These are phyloP conservation scores for Gavia stellata DNA, from an alignment of 2,113 vertebrate genomes.

Conservation along the genomic window DNA sequence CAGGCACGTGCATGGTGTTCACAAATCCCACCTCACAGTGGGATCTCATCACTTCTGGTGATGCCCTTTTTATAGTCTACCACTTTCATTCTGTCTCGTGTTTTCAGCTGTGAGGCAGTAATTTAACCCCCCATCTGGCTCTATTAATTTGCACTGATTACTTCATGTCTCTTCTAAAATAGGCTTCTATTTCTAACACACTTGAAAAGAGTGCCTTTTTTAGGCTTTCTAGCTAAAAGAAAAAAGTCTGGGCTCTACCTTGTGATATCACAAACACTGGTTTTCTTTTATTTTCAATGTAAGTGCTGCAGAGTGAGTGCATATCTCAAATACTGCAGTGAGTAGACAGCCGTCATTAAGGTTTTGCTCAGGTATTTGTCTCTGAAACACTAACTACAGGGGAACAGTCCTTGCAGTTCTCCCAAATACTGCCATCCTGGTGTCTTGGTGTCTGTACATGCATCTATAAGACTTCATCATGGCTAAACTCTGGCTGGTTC, in stretches of 20 bases:
- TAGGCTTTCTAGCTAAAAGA: neutral
- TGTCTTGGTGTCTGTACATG: neutral
- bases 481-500: neutral
- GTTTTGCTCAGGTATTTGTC: neutral
- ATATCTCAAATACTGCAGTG: neutral
- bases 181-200: constrained; percentile 1
- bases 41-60: neutral
- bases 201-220: neutral
- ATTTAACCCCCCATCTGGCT: neutral
- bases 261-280: neutral
- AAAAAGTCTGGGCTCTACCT: neutral
- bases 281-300: neutral
- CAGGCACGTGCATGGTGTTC: accelerated
- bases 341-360: neutral
- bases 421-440: neutral
- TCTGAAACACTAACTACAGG: neutral
- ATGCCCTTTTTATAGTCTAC: constrained; percentile 4
- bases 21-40: neutral
- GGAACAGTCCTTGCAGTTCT: neutral
- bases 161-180: constrained; percentile 4
- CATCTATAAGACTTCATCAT: neutral
- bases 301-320: neutral
- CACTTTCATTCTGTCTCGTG: neutral
- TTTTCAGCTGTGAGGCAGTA: constrained; percentile 36
- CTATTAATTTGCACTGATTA: constrained; percentile 44